Conservation (phyloP, 2,888 invertebrate species). For the Bellardia bayeri region DNA sequence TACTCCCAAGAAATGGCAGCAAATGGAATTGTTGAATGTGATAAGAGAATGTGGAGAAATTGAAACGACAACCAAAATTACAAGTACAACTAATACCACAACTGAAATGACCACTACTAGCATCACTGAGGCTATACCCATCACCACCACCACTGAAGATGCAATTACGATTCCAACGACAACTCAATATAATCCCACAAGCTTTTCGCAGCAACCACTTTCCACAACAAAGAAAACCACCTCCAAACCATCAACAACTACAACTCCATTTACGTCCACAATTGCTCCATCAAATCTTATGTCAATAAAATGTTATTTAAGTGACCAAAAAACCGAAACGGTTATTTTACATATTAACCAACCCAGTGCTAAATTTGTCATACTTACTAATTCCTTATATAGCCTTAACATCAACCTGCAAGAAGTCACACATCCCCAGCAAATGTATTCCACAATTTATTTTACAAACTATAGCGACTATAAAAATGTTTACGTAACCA, state of each 20-base stretch:
- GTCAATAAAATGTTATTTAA: not conserved
- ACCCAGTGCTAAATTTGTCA: not conserved
- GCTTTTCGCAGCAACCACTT: not conserved
- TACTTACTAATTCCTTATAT: not conserved
- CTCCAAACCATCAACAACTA: not conserved
- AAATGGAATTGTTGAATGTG: not conserved
- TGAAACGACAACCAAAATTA: not conserved
- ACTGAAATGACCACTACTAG: not conserved
- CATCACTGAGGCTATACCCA: not conserved
- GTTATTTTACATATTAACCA: not conserved
- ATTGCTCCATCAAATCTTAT: not conserved
- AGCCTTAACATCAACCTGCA: constrained; percentile 8
- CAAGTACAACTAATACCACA: not conserved
- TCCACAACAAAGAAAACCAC: not conserved
- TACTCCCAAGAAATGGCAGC: constrained; percentile 23
- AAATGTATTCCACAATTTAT: constrained; percentile 28
- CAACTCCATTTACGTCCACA: not conserved
- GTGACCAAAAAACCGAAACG: not conserved
- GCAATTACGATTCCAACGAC: no score
- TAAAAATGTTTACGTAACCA: no score
- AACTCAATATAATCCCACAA: not conserved
- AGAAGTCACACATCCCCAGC: fast-evolving
- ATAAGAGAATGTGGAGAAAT: not conserved
- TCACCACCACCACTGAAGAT: not conserved
- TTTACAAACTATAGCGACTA: not conserved